Conservation (phyloP, 2,113 vertebrate species). For the Salvelinus sp. region DNA sequence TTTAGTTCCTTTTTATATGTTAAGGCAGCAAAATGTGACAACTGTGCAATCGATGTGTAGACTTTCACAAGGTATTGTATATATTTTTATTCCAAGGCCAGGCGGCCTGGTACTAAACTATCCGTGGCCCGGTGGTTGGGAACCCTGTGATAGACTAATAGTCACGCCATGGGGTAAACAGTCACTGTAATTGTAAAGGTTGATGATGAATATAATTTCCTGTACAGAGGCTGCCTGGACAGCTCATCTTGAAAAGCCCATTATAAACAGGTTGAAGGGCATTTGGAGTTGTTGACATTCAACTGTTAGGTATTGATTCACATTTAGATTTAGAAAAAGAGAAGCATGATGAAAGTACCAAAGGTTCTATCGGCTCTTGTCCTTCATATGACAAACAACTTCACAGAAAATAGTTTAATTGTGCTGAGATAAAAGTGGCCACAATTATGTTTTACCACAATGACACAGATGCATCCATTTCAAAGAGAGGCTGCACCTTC, state of each 20-base stretch:
- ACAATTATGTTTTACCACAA: slow-evolving; percentile 66
- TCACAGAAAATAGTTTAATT: slow-evolving; percentile 64
- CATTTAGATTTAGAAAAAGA: slow-evolving; percentile 27
- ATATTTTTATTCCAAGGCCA: no score
- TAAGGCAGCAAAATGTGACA: no score
- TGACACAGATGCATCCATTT: slow-evolving; percentile 60
- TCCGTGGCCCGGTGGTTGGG: no score
- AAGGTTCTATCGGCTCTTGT: slow-evolving; percentile 59
- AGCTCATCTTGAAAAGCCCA: not conserved
- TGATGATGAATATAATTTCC: not conserved
- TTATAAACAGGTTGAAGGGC: slow-evolving; percentile 34
- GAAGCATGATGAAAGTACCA: slow-evolving; percentile 56
- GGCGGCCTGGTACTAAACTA: no score
- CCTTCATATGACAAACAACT: slow-evolving; percentile 58
- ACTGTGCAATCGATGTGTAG: no score
- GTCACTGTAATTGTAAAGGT: not conserved
- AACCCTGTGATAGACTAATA: not conserved
- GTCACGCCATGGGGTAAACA: not conserved
- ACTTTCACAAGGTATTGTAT: no score
- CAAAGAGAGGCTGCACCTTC: slow-evolving; percentile 58
- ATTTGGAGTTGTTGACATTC: slow-evolving; percentile 50
- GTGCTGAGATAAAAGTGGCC: slow-evolving; percentile 58
- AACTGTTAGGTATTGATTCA: slow-evolving; percentile 43
- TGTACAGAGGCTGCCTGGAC: not conserved
- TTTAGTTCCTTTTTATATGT: no score